Conservation (phyloP, 2,113 vertebrate species). For the Microcebus jonahi region DNA sequence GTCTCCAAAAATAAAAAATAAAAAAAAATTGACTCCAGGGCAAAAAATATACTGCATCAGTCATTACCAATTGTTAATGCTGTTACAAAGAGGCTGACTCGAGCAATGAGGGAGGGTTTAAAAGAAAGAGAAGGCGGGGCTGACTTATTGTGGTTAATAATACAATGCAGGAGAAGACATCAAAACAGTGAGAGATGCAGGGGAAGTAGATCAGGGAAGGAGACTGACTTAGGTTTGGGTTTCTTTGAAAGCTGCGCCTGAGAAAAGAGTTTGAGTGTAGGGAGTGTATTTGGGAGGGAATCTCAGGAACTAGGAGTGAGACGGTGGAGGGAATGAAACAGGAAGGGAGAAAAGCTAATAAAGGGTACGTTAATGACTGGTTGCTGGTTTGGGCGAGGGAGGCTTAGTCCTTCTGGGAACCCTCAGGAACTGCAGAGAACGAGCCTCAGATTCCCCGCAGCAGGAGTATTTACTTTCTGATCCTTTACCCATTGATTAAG, state of each 20-base stretch:
- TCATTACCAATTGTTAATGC: not conserved
- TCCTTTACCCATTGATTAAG: not conserved
- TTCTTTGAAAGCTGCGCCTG: not conserved
- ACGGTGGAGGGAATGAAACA: not conserved
- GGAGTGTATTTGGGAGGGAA: not conserved
- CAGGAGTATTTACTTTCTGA: not conserved
- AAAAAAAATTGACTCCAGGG: not conserved
- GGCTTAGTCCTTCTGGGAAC: not conserved
- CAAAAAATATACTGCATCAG: not conserved
- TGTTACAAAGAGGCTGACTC: not conserved
- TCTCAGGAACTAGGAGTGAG: not conserved
- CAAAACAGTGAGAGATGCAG: not conserved
- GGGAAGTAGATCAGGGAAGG: not conserved
- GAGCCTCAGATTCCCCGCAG: not conserved
- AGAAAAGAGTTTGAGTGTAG: not conserved
- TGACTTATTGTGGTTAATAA: not conserved
- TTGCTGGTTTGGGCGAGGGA: not conserved
- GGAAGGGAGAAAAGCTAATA: not conserved
- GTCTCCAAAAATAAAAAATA: too few relatives aligned
- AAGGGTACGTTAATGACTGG: not conserved
- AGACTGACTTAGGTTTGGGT: not conserved
- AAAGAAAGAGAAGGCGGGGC: not conserved
- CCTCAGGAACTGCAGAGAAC: not conserved
- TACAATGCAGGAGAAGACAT: not conserved
- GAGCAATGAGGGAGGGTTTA: not conserved